Percentiles rank a stretch among this genome's conserved stretches.
These are phyloP conservation scores for Illadopsis cleaveri DNA, from an alignment of 2,113 vertebrate species.

Conservation along the genomic window DNA sequence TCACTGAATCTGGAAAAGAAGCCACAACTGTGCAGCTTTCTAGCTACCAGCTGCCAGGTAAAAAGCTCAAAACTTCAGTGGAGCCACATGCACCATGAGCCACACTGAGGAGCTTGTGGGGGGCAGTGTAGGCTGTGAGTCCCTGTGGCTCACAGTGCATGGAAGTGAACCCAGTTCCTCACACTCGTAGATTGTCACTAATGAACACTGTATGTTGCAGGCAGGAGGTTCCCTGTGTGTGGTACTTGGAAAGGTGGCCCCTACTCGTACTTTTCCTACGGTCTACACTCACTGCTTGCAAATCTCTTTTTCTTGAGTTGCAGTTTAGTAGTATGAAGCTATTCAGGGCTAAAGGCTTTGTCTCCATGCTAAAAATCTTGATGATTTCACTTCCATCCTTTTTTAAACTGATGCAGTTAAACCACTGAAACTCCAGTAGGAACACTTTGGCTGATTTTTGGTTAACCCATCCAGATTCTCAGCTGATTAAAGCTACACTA, in stretches of 20 bases:
- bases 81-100: background rate
- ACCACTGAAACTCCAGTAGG: background rate
- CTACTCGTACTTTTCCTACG: background rate
- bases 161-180: background rate
- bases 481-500: background rate
- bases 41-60: background rate
- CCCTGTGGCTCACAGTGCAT: background rate
- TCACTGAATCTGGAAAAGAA: background rate
- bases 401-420: background rate
- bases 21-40: background rate
- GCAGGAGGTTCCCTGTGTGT: accelerated
- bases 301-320: background rate
- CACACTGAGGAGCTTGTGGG: accelerated
- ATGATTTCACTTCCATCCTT: background rate
- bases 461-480: background rate
- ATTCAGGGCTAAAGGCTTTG: background rate
- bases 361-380: background rate
- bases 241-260: background rate
- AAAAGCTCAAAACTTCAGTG: background rate
- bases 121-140: background rate
- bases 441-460: background rate
- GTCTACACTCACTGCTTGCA: background rate
- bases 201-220: accelerated
- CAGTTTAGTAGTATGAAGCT: background rate
- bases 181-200: background rate